Percentiles rank a stretch among this genome's conserved stretches.
phyloP scores from a whole-genome alignment of 2,797 vertebrate species.

The Cynopterus sphinx region DNA sequence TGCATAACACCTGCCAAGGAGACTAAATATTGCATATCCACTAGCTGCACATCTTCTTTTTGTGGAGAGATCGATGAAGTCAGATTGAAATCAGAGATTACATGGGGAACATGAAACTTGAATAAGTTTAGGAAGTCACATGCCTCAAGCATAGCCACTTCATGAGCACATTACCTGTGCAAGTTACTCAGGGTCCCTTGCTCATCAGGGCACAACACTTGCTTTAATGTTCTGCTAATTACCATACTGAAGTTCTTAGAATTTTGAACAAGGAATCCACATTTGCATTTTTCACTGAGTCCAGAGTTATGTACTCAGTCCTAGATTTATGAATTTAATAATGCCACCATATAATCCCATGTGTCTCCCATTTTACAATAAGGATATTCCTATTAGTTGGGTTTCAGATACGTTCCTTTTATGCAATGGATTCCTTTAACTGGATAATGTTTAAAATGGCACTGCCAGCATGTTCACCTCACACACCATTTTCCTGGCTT shows the following conservation, averaged over 20 bases:
- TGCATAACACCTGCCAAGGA: neutral
- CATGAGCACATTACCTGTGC: neutral
- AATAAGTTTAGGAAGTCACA: neutral
- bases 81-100: neutral
- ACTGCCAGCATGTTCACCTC: no score
- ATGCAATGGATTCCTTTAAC: neutral
- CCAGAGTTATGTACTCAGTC: neutral
- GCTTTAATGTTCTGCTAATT: neutral
- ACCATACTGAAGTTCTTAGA: neutral
- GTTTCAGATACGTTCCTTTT: neutral
- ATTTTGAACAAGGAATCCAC: neutral
- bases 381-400: neutral
- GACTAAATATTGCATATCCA: neutral
- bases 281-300: neutral
- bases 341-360: neutral
- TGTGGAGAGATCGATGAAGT: neutral
- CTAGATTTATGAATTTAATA: neutral
- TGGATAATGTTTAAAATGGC: neutral
- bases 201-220: neutral
- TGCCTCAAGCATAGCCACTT: neutral
- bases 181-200: fast-evolving
- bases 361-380: neutral
- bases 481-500: neutral
- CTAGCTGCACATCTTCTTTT: neutral
- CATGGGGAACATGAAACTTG: neutral